These are phyloP conservation scores for Salticus scenicus DNA, from an alignment of 2,888 invertebrate genomes.

Conservation along the genomic window DNA sequence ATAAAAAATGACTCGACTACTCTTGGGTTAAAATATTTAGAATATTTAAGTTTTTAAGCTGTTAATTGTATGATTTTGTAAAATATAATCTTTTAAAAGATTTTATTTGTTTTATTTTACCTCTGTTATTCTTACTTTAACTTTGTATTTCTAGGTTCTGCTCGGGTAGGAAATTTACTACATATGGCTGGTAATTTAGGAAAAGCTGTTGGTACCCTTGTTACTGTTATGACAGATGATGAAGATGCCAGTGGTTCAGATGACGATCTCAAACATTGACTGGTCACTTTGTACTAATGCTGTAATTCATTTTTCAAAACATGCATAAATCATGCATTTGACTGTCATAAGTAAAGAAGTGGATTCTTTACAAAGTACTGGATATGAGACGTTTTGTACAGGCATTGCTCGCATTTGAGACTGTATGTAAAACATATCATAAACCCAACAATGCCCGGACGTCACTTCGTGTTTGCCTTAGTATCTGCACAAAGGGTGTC, in stretches of 20 bases:
- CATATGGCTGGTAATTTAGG: conserved; percentile 92
- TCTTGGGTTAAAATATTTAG: too few relatives aligned
- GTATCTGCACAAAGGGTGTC: conserved; percentile 63
- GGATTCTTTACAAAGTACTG: not conserved
- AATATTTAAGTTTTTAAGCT: too few relatives aligned
- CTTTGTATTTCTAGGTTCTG: conserved; percentile 40
- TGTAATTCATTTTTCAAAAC: not conserved
- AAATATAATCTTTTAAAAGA: too few relatives aligned
- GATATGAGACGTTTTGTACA: not conserved
- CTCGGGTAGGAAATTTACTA: conserved; percentile 81
- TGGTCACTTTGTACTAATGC: not conserved
- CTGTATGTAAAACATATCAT: conserved; percentile 62
- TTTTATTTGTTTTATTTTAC: too few relatives aligned
- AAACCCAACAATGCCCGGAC: conserved; percentile 50
- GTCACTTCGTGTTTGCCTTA: conserved; percentile 65
- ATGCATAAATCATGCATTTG: not conserved
- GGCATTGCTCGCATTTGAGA: conserved; percentile 15
- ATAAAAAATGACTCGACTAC: too few relatives aligned
- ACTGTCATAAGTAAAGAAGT: not conserved
- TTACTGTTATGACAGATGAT: conserved; percentile 91
- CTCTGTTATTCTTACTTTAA: too few relatives aligned
- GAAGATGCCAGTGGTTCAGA: conserved; percentile 74
- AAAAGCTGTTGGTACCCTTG: conserved; percentile 90
- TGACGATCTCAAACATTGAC: conserved; percentile 68
- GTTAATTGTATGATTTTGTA: too few relatives aligned